Evolutionary conservation across 2,888 invertebrate species (phyloP), one percentile per base, ranked within the genome.

Genomic region (Anthrax anthrax): DNA sequence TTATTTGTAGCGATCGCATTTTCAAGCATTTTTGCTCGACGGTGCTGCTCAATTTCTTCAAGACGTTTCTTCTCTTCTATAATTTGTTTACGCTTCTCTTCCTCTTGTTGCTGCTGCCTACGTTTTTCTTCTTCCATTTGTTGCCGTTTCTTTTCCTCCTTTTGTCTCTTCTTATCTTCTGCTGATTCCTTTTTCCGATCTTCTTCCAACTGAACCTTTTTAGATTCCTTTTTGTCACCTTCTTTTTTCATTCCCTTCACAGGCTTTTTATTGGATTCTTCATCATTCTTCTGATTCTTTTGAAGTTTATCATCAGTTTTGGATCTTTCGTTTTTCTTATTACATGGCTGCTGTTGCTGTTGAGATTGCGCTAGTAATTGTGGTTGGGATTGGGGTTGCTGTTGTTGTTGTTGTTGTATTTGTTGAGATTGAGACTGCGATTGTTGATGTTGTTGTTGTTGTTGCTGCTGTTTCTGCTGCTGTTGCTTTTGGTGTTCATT

Each of bases 1-100:
- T 4, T 10, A 14, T 14, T 23, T 36, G 45, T 13, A 2, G 41
- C n/a, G 2, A 29, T 36, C n/a, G 36, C 16, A 39, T 50, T 48
- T 13, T 46, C 47, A 14, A 47, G 27, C 46, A 50, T 58, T 37
- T 66, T 51, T 5, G 62, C 62, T 37, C 65, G 62, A 4, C 67
- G 62, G 46, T 65, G 65, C 2, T 60, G 60, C 49, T 67, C 63
- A 27, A 67, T 66, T 50, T 65, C 64, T 37, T 62, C 62, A n/a
- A 62, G 64, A 0, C 67, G 59, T 37, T 65, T 63, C 37, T 60
- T 63, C 49, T 68, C 68, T 37, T 66, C 65, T 1, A 56, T 54
- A 9, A 57, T 53, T 51, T 64, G 64, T 0, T 63, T 60, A n/a
- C 58, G 57, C 44, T 59, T 61, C 39, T 68, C 64, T 32, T 67